Percentiles rank a stretch among this genome's conserved stretches.
Conservation (phyloP, 2,113 vertebrate genomes). For the Papio anubis region DNA sequence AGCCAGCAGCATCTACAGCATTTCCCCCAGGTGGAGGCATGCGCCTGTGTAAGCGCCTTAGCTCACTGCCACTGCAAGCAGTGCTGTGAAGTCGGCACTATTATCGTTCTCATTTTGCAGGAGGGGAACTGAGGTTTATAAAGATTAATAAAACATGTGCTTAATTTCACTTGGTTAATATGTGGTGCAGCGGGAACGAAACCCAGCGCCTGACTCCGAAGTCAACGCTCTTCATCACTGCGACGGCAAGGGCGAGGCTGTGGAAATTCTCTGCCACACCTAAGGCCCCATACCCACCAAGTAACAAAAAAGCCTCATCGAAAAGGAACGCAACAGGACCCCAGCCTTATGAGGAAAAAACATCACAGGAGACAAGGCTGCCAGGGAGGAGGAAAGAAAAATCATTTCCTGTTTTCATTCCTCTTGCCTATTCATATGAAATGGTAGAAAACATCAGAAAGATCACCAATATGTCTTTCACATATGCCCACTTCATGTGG, state of each 20-base stretch:
- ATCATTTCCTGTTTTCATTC: not conserved
- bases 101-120: not conserved
- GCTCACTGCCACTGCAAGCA: too few species aligned
- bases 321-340: not conserved
- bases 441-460: not conserved
- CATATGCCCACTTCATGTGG: not conserved
- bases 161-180: not conserved
- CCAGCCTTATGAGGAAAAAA: not conserved
- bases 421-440: not conserved
- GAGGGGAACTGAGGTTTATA: not conserved
- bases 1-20: not conserved
- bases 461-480: not conserved
- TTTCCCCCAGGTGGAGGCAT: not conserved
- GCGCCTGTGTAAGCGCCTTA: accelerated
- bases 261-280: not conserved
- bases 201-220: not conserved
- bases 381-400: not conserved
- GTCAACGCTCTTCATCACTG: not conserved
- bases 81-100: not conserved
- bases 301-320: not conserved
- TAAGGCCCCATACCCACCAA: not conserved
- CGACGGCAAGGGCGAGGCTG: not conserved
- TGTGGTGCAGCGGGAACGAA: not conserved
- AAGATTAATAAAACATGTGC: not conserved
- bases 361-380: not conserved